These are phyloP conservation scores for Brenthis daphne DNA, from an alignment of 2,888 invertebrate species.

Conservation along the genomic window DNA sequence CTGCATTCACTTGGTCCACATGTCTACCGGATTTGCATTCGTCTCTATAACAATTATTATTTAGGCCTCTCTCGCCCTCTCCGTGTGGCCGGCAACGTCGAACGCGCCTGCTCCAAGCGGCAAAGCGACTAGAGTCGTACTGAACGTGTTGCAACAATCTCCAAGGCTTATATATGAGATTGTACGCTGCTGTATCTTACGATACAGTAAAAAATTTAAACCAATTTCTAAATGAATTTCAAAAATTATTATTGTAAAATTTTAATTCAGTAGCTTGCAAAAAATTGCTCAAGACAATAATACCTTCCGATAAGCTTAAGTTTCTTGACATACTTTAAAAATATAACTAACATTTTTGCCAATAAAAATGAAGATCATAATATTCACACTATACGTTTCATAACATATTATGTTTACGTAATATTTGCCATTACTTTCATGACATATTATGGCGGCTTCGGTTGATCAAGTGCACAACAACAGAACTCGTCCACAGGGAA, in stretches of 20 bases:
- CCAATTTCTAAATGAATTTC: background rate
- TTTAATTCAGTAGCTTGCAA: background rate
- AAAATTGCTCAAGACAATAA: background rate
- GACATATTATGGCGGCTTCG: conserved; percentile 17
- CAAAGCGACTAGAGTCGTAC: conserved; percentile 83
- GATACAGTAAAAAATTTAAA: conserved; percentile 12
- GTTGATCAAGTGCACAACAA: conserved; percentile 15
- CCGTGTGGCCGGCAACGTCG: conserved; percentile 75
- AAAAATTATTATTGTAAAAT: background rate
- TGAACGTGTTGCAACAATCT: conserved; percentile 78
- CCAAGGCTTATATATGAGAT: conserved; percentile 79
- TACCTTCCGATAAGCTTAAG: background rate
- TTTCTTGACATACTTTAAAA: conserved; percentile 3
- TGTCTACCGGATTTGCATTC: conserved; percentile 58
- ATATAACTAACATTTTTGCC: conserved; percentile 3
- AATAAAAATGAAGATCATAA: conserved; percentile 16
- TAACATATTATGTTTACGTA: conserved; percentile 31
- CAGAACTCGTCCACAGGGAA: conserved; percentile 58
- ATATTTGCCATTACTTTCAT: conserved; percentile 33
- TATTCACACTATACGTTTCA: conserved; percentile 23
- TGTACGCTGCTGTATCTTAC: conserved; percentile 47
- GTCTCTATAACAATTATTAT: conserved; percentile 52
- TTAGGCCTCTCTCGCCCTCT: conserved; percentile 80
- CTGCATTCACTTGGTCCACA: conserved; percentile 79
- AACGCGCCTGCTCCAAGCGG: conserved; percentile 79